Percentiles rank a stretch among this genome's conserved stretches.
phyloP scores from a whole-genome alignment of 1,140 invertebrate genomes.

The Maconellicoccus hirsutus region DNA sequence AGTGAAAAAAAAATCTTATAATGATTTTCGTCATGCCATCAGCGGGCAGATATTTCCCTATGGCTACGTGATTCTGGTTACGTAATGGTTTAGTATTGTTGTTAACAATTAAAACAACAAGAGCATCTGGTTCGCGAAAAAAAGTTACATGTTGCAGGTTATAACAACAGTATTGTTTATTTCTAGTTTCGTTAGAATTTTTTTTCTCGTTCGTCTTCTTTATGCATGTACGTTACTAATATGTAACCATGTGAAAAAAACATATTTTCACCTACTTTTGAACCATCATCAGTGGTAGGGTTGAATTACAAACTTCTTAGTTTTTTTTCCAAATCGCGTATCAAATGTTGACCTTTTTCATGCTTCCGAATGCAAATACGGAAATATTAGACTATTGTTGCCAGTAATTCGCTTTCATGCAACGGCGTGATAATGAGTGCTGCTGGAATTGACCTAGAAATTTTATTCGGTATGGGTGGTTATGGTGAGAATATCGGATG shows the following conservation, averaged over 20 bases:
- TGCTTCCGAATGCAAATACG: not conserved
- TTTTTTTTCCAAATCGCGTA: not conserved
- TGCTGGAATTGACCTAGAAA: not conserved
- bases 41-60: not conserved
- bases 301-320: not conserved
- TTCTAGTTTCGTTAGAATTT: not conserved
- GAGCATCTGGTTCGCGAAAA: not conserved
- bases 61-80: conserved; percentile 10
- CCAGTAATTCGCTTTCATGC: not conserved
- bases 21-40: conserved; percentile 12
- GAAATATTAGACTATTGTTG: not conserved
- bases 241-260: conserved; percentile 2
- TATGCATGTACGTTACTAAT: not conserved
- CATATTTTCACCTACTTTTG: not conserved
- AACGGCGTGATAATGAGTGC: not conserved
- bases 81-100: conserved; percentile 5
- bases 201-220: not conserved
- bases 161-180: not conserved
- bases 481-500: too few relatives aligned
- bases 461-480: not conserved
- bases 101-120: conserved; percentile 10
- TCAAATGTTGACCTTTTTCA: not conserved
- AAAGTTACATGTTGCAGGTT: too few relatives aligned
- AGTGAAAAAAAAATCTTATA: not conserved
- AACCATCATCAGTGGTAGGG: not conserved